Evolutionary conservation across 1,140 invertebrate genomes (phyloP), one percentile per base, ranked within the genome.

Genomic region (Dreissena rostriformis): DNA sequence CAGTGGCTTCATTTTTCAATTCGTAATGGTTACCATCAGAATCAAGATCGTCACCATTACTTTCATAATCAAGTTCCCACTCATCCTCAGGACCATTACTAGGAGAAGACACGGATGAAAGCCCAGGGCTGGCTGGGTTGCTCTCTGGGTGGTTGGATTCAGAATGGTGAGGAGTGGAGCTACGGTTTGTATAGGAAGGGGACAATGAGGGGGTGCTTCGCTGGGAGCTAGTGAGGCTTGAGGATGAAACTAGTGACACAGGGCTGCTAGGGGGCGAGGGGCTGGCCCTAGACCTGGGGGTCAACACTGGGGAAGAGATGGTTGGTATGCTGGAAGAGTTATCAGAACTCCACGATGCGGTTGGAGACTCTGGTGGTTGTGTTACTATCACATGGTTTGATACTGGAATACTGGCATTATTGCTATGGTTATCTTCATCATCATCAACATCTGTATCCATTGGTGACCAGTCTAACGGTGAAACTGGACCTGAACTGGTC

Each of bases 321-420:
- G 80, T 72, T 6, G 63, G 72, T n/a, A 82, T 74, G 67, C 80
- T 82, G 14, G 80, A 82, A n/a, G 57, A 73, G 70, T 61, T 73
- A 14, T 55, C 53, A 4, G 68, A 65, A 12, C 71, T 67, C 24
- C 73, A 57, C 2, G 80, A 82, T 2, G n/a, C 28, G 28, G 71
- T 39, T 15, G 80, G 80, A 11, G 80, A 82, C 24, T 75, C 80
- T 19, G 80, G 80, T n/a, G 80, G 80, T 51, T 74, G 63, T 8
- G 80, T 65, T 1, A 82, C 28, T 52, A 82, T 82, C 17, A 82
- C 63, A 82, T 82, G 80, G 15, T 24, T 66, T 1, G 66, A 57
- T 29, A 53, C 28, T 22, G 66, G 19, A 1, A 57, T n/a, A 19
- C 17, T n/a, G 57, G 17, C 57, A 61, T 19, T n/a, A 61, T 61